Evolutionary conservation across 2,797 vertebrate genomes (phyloP).

Genomic region (Ptychadena robeensis): DNA sequence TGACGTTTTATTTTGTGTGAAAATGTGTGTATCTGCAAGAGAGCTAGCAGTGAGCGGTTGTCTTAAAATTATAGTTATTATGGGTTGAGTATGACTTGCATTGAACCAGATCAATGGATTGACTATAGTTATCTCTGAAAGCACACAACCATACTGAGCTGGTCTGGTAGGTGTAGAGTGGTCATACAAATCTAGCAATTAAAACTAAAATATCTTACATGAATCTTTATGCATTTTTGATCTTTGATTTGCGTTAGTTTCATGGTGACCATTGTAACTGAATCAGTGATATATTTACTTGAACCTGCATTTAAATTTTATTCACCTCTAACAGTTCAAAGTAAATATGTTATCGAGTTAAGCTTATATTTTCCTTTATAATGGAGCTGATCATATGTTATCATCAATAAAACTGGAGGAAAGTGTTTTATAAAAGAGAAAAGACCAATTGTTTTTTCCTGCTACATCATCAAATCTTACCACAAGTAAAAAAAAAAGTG

Average conservation of each 20-base stretch:
- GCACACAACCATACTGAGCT: conserved; percentile 7
- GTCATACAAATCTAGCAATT: conserved; percentile 28
- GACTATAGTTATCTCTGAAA: conserved; percentile 48
- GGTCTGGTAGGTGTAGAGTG: conserved; percentile 13
- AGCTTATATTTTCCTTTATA: no score
- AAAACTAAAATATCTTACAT: background rate
- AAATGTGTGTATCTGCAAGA: conserved; percentile 39
- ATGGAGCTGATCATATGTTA: no score
- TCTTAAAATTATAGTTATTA: conserved; percentile 56
- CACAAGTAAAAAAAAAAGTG: no score
- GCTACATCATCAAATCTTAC: no score
- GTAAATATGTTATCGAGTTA: background rate
- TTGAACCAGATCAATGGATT: conserved; percentile 56
- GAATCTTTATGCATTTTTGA: conserved; percentile 21
- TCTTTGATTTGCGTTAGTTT: background rate
- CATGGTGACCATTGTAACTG: background rate
- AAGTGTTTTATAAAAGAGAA: no score
- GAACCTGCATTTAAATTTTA: background rate
- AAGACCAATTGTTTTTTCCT: no score
- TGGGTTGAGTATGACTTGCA: conserved; percentile 30
- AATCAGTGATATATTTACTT: background rate
- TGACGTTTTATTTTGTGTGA: conserved; percentile 26
- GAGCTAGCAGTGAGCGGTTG: conserved; percentile 24
- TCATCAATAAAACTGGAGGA: no score
- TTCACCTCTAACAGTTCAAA: background rate